Percentiles rank a stretch among this genome's conserved stretches.
Evolutionary conservation across 2,113 vertebrate species (phyloP).

Genomic region (Xenus cinereus): DNA sequence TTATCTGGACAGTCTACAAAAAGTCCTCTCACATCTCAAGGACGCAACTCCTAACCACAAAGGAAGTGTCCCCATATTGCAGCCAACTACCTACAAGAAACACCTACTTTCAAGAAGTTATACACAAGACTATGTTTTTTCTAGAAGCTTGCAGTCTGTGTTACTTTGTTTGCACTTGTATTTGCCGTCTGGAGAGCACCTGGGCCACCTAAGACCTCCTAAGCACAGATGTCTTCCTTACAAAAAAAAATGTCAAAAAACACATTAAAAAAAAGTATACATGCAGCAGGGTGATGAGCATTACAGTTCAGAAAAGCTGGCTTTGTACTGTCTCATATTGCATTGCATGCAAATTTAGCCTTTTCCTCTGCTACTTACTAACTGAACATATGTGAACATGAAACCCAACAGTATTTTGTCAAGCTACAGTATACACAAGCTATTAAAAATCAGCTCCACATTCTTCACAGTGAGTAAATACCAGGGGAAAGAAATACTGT

Average conservation of each 20-base stretch:
- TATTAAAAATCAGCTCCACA: background rate
- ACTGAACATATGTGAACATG: background rate
- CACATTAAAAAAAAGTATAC: background rate
- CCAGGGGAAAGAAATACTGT: background rate
- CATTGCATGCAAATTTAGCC: background rate
- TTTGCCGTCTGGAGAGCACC: background rate
- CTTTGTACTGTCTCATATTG: background rate
- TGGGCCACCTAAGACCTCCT: background rate
- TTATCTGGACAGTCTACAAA: background rate
- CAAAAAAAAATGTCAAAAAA: background rate
- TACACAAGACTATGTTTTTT: background rate
- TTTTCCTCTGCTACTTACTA: background rate
- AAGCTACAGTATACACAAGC: background rate
- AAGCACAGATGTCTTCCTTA: background rate
- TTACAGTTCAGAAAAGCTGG: background rate
- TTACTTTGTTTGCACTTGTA: background rate
- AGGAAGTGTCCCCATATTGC: background rate
- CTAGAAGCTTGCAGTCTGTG: background rate
- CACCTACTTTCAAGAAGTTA: background rate
- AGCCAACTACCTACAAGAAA: background rate
- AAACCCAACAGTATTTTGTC: background rate
- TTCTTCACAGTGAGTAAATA: background rate
- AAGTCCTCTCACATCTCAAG: background rate
- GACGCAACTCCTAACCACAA: background rate
- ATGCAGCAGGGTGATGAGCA: background rate